Base-by-base conservation (phyloP, 1,140 invertebrate genomes). In the Drosophila busckii region DNA sequence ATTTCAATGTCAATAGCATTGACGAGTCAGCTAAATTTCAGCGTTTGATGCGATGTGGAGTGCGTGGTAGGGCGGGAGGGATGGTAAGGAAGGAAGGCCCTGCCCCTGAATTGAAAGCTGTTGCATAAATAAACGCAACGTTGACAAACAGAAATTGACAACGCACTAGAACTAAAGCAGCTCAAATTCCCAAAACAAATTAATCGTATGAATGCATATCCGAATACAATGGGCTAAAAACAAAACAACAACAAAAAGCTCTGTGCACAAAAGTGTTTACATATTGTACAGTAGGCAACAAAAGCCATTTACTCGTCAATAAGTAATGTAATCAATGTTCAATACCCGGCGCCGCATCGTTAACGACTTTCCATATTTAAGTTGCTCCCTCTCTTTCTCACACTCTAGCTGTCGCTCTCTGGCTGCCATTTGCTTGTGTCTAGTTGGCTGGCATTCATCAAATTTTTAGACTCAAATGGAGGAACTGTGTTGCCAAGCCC, bases 1-100 rank as follows among this genome's bases (percentile, higher is more conserved):
- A 69, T 80, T 82, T 80, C 73, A 80, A 68, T 80, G 73, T 65
- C 73, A 80, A 69, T 80, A 61, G 31, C 54, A 64, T 61, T 76
- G 73, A 50, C 64, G 41, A 67, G 32, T 73, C 68, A 80, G 63
- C 73, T 64, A 54, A 49, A 70, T 65, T 75, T 35, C 56, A 58
- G 31, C 61, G 40, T 60, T 53, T 49, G 44, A 44, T 44, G 48
- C 45, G 3, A 15, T 9, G 23, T 8, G 1, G 7, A 9, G 4
- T 2, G 15, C 4, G 6, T 3, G 4, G 0, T 0, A 13, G 38
- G 8, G 19, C 8, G 26, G 32, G 13, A 13, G 19, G n/a, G 15
- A 32, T 15, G 13, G 13, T 12, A 12, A 15, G 22, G 58, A 53
- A 37, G 28, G 4, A 26, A 28, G 6, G 22, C 29, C 32, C 34